These are phyloP conservation scores for Drosophila kuntzei DNA, from an alignment of 2,888 invertebrate species.

Conservation along the genomic window DNA sequence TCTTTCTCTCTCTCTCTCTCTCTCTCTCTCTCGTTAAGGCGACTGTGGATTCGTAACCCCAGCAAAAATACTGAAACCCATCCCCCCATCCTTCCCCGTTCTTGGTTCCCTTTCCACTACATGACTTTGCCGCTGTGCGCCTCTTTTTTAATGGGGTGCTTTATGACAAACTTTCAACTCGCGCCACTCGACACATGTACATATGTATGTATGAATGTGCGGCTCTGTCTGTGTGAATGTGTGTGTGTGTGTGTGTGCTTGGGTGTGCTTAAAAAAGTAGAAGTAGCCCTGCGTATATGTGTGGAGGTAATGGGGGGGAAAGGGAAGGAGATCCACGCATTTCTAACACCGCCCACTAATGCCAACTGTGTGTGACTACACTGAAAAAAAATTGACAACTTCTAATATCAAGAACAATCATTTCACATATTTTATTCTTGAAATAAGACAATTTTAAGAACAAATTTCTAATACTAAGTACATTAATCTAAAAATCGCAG, in stretches of 20 bases:
- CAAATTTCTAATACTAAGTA: no score
- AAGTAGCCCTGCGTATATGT: conserved; percentile 36
- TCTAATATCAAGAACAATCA: no score
- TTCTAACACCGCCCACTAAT: conserved; percentile 86
- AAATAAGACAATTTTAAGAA: no score
- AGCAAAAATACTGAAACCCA: conserved; percentile 14
- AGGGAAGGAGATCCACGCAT: conserved; percentile 50
- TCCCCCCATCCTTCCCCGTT: neutral
- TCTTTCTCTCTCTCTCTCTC: conserved; percentile 33
- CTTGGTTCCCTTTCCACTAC: neutral
- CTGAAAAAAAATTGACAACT: no score
- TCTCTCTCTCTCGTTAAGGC: conserved; percentile 21
- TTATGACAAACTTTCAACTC: conserved; percentile 82
- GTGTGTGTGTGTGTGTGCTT: conserved; percentile 28
- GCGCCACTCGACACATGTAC: conserved; percentile 64
- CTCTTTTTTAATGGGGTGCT: conserved; percentile 82
- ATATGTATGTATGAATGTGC: conserved; percentile 16
- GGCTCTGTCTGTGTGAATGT: conserved; percentile 3
- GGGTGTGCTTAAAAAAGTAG: conserved; percentile 46
- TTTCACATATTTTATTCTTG: no score
- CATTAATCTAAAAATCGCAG: no score
- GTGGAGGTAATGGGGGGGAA: conserved; percentile 36
- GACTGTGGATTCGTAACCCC: conserved; percentile 41
- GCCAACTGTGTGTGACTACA: conserved; percentile 63
- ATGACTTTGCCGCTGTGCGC: conserved; percentile 41